Evolutionary conservation across 2,888 invertebrate genomes (phyloP).

Genomic region (Hyalella azteca): DNA sequence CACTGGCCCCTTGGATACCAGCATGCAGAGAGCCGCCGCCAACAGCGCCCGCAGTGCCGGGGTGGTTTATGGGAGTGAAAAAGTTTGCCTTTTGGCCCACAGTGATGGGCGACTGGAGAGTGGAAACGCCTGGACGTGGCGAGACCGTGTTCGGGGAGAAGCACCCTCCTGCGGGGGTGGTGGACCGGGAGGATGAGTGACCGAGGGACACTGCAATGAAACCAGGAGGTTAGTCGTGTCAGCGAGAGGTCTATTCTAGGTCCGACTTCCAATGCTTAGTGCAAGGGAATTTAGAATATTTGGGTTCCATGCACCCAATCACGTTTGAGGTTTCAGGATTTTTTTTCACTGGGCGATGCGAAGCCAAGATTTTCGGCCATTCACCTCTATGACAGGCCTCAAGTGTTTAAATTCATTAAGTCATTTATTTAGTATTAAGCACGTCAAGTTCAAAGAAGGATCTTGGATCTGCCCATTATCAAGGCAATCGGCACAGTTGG

Average conservation of each 20-base stretch:
- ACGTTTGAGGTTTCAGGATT: no score
- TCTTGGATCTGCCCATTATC: no score
- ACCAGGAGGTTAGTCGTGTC: conserved; percentile 43
- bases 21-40: background rate
- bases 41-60: conserved; percentile 28
- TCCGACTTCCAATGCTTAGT: no score
- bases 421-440: no score
- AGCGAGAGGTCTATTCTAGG: background rate
- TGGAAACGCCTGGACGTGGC: conserved; percentile 66
- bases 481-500: no score
- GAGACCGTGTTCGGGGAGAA: conserved; percentile 66
- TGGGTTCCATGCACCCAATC: no score
- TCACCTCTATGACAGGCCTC: no score
- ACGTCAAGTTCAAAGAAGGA: no score
- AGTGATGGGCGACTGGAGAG: conserved; percentile 72
- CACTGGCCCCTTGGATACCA: background rate
- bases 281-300: no score
- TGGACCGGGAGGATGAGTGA: conserved; percentile 79
- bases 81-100: conserved; percentile 70
- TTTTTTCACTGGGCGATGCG: no score
- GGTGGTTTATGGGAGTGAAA: conserved; percentile 79
- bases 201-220: conserved; percentile 80
- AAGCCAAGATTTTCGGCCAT: no score
- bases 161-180: conserved; percentile 86
- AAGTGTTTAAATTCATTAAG: no score